A percentile compares a stretch with the other conserved stretches of the same genome.
These are phyloP conservation scores for Saturnia pavonia DNA, from an alignment of 2,888 invertebrate species.

Conservation along the genomic window DNA sequence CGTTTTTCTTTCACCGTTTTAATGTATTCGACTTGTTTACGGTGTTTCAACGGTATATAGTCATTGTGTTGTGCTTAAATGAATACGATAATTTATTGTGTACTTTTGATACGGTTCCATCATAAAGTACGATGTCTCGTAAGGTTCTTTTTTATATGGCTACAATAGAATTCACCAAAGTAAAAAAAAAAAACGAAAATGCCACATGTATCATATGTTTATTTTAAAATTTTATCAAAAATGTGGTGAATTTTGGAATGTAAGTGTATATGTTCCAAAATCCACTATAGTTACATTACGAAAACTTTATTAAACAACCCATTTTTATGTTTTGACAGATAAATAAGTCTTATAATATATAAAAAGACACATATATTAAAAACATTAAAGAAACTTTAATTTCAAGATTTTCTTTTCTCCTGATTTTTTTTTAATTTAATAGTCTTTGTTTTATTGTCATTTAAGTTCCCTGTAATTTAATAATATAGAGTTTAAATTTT, in stretches of 20 bases:
- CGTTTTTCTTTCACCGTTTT: not conserved
- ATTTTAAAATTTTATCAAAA: not conserved
- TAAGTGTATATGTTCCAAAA: not conserved
- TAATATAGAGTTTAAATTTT: conserved; percentile 1
- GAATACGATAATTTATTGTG: not conserved
- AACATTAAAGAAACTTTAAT: not conserved
- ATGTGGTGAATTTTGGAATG: not conserved
- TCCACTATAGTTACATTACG: not conserved
- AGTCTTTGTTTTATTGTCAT: conserved; percentile 20
- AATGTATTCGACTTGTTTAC: not conserved
- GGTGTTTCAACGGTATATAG: not conserved
- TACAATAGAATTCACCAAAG: not conserved
- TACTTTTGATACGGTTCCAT: not conserved
- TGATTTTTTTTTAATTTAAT: not conserved
- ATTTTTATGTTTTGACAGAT: not conserved
- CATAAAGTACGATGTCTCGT: not conserved
- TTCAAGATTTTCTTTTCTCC: conserved; percentile 4
- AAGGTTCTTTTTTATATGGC: not conserved
- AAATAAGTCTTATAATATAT: not conserved
- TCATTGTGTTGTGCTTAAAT: not conserved
- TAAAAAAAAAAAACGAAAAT: not conserved
- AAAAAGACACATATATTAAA: not conserved
- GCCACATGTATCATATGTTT: not conserved
- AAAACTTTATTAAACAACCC: not conserved
- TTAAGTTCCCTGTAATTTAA: conserved; percentile 27